phyloP scores from a whole-genome alignment of 2,888 invertebrate genomes.

The Hirtodrosophila histrioides region DNA sequence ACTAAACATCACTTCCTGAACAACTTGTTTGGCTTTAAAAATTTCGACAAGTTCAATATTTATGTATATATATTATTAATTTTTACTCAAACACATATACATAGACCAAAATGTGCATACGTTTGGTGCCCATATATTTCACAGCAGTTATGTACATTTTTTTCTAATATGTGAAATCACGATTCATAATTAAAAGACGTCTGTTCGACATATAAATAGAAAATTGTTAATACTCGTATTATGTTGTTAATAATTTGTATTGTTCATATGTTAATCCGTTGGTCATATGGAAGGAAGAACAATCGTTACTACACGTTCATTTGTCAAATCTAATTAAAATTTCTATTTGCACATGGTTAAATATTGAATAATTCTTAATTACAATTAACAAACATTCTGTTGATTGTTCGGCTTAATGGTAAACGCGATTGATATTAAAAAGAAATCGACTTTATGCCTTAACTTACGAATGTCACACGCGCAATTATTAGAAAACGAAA shows the following conservation, averaged over 20 bases:
- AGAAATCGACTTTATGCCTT: constrained; percentile 25
- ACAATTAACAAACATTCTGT: constrained; percentile 70
- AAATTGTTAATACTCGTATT: constrained; percentile 5
- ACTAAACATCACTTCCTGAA: too few species aligned
- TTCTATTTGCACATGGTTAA: constrained; percentile 58
- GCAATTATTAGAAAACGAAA: constrained; percentile 60
- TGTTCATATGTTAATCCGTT: constrained; percentile 29
- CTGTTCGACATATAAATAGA: background rate
- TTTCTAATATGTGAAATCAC: too few species aligned
- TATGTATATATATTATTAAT: too few species aligned
- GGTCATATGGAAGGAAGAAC: constrained; percentile 40
- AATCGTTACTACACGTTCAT: constrained; percentile 4
- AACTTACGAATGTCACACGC: constrained; percentile 39
- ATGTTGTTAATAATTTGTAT: constrained; percentile 12
- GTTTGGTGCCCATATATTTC: too few species aligned
- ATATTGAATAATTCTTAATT: constrained; percentile 57
- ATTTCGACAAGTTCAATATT: too few species aligned
- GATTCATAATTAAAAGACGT: background rate
- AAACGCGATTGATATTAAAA: constrained; percentile 27
- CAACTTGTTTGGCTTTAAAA: too few species aligned
- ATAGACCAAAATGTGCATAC: too few species aligned
- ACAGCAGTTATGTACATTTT: too few species aligned
- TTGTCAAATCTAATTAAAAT: constrained; percentile 44
- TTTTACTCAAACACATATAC: too few species aligned
- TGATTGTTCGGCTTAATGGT: constrained; percentile 53